Evolutionary conservation across 2,113 vertebrate genomes (phyloP).

Genomic region (Excalfactoria chinensis): DNA sequence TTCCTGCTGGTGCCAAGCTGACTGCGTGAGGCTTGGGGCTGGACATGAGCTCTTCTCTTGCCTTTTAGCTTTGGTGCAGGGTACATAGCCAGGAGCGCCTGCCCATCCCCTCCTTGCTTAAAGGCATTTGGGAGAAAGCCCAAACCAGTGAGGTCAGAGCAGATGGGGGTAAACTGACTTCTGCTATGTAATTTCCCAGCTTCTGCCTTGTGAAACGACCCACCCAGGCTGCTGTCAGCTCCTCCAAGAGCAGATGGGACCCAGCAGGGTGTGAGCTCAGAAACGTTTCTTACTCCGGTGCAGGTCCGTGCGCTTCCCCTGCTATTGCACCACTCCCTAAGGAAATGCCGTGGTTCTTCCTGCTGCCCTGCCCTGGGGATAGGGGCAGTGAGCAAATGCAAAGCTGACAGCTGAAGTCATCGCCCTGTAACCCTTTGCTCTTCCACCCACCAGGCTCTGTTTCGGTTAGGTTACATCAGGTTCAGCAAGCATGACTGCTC

Average conservation of each 20-base stretch:
- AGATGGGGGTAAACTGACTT: too few relatives aligned
- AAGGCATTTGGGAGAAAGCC: fast-evolving
- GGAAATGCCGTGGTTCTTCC: not conserved
- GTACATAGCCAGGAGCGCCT: not conserved
- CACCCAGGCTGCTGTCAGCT: not conserved
- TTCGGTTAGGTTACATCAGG: not conserved
- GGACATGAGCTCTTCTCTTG: too few relatives aligned
- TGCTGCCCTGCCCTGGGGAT: not conserved
- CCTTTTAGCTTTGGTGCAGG: not conserved
- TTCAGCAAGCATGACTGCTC: not conserved
- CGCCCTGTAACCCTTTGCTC: not conserved
- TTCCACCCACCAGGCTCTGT: not conserved
- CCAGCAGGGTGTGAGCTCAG: not conserved
- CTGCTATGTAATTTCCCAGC: not conserved
- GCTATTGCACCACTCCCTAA: not conserved
- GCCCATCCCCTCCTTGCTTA: not conserved
- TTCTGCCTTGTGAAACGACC: not conserved
- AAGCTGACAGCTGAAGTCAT: not conserved
- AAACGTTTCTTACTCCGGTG: not conserved
- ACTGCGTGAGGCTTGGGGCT: not conserved
- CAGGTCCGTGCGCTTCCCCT: not conserved
- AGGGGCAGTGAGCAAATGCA: not conserved
- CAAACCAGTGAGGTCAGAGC: not conserved
- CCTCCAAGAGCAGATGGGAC: not conserved
- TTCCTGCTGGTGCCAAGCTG: not conserved